Percentiles rank a stretch among this genome's conserved stretches.
Evolutionary conservation across 1,140 invertebrate genomes (phyloP).

Genomic region (Zaprionus africanus): DNA sequence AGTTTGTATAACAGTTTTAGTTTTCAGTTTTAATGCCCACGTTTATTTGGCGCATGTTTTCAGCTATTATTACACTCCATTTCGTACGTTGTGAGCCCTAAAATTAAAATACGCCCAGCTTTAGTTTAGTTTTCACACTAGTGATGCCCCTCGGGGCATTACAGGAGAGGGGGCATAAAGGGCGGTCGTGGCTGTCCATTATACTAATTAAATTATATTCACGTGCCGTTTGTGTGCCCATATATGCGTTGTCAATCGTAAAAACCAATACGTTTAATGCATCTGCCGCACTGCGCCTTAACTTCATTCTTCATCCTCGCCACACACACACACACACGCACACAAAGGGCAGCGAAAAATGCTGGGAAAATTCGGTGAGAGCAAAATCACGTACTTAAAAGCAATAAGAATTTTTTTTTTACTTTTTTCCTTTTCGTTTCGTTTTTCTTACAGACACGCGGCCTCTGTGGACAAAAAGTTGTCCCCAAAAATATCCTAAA

Average conservation of each 20-base stretch:
- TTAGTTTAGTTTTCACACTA: constrained; percentile 16
- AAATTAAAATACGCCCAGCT: constrained; percentile 12
- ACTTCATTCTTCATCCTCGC: constrained; percentile 2
- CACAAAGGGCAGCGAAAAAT: constrained; percentile 37
- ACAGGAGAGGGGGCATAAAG: background rate
- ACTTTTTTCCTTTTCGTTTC: background rate
- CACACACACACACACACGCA: background rate
- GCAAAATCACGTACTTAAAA: constrained; percentile 80
- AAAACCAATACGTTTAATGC: constrained; percentile 77
- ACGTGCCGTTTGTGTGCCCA: constrained; percentile 31
- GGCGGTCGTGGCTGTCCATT: constrained; percentile 51
- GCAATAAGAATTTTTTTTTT: constrained; percentile 72
- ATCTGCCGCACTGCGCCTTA: constrained; percentile 40
- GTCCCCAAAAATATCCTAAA: constrained; percentile 32
- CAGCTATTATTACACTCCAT: constrained; percentile 5
- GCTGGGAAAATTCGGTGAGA: constrained; percentile 50
- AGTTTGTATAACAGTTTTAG: constrained; percentile 12
- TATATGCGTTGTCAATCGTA: constrained; percentile 64
- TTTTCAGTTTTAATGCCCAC: background rate
- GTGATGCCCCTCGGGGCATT: constrained; percentile 13
- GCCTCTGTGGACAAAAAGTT: constrained; percentile 46
- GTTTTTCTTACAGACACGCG: constrained; percentile 36
- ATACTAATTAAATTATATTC: constrained; percentile 76
- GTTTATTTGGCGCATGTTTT: constrained; percentile 9
- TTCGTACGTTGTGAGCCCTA: constrained; percentile 27